Percentiles rank a stretch among this genome's conserved stretches.
Evolutionary conservation across 1,140 invertebrate genomes (phyloP).

Genomic region (Drosophila fuyamai): DNA sequence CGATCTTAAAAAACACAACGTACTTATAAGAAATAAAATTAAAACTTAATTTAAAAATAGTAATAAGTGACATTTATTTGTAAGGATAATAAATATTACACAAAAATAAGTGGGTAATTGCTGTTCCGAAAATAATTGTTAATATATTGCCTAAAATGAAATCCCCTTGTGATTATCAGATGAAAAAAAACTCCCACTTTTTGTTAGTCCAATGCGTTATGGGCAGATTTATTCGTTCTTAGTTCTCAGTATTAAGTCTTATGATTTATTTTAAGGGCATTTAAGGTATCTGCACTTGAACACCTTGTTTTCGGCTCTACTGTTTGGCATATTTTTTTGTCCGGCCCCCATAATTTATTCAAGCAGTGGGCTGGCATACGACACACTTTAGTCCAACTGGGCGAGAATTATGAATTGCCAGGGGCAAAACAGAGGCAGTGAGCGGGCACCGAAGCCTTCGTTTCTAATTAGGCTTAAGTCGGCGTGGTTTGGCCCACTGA

Average conservation of each 20-base stretch:
- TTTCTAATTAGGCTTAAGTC: constrained; percentile 66
- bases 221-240: background rate
- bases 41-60: no score
- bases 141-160: background rate
- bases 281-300: background rate
- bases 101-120: no score
- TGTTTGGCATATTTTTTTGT: constrained; percentile 6
- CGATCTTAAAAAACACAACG: no score
- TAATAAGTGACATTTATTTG: no score
- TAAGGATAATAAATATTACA: no score
- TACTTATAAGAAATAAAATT: no score
- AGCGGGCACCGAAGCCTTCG: constrained; percentile 13
- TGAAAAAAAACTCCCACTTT: background rate
- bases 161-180: background rate
- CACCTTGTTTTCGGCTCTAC: background rate
- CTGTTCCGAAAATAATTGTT: background rate
- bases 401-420: constrained; percentile 63
- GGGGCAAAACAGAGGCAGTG: background rate
- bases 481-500: constrained; percentile 17
- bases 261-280: constrained; percentile 6
- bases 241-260: background rate
- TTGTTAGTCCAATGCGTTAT: background rate
- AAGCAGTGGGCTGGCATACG: constrained; percentile 26
- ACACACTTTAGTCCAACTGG: constrained; percentile 23
- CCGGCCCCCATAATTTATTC: constrained; percentile 65